Conservation (phyloP, 30 jellyfish, hydroid and myxozoan genomes). For the Phacellophora camtschatica region DNA sequence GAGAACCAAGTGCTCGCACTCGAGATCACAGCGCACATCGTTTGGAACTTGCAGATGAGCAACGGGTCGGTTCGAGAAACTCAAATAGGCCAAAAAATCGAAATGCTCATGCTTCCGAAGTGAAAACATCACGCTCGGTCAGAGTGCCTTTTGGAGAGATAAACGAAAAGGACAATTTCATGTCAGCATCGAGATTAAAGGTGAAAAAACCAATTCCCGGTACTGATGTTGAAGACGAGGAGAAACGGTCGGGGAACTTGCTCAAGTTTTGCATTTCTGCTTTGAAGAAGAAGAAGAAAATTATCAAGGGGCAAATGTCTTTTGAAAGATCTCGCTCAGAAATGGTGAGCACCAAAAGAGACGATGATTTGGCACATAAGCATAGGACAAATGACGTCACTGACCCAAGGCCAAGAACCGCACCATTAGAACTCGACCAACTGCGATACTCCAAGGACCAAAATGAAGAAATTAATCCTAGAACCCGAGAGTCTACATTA, state of each 20-base stretch:
- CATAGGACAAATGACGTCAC: no score
- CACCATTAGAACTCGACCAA: no score
- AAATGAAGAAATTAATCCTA: no score
- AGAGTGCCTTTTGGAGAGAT: conserved; percentile 47
- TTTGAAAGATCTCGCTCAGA: no score
- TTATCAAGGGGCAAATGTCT: no score
- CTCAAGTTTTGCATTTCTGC: conserved; percentile 42
- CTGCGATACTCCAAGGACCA: no score
- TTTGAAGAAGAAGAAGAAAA: conserved; percentile 17
- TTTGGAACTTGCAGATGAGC: neutral
- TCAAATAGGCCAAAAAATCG: neutral
- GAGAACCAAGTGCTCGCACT: neutral
- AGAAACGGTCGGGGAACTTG: neutral
- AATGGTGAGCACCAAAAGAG: no score
- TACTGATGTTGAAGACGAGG: neutral
- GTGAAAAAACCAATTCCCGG: neutral
- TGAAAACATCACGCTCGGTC: neutral
- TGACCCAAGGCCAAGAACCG: neutral
- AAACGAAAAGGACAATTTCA: neutral
- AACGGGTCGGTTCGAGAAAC: neutral
- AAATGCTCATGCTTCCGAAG: neutral
- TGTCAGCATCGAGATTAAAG: conserved; percentile 13
- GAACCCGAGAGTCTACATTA: no score
- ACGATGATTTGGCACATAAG: no score
- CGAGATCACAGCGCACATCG: neutral